Evolutionary conservation across 2,797 vertebrate genomes (phyloP).

Genomic region (Acanthopagrus latus): DNA sequence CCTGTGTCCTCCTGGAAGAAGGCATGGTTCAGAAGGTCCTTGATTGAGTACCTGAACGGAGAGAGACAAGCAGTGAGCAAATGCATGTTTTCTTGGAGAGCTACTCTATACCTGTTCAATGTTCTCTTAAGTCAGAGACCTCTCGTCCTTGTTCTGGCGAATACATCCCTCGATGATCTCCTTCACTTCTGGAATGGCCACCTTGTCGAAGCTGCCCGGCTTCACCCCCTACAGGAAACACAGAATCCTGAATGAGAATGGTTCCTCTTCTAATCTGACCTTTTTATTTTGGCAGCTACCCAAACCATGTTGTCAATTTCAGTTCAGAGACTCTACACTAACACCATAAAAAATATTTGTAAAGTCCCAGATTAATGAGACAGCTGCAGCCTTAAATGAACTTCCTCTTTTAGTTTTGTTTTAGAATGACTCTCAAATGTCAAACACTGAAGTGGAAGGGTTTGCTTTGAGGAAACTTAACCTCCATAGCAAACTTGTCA

Average conservation of each 20-base stretch:
- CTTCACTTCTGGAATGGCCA: constrained; percentile 99
- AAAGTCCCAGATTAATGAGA: background rate
- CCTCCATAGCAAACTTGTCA: background rate
- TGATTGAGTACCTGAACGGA: constrained; percentile 93
- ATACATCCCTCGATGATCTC: constrained; percentile 99
- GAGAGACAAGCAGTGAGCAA: constrained; percentile 26
- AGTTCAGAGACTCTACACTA: background rate
- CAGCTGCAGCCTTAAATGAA: background rate
- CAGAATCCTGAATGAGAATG: constrained; percentile 76
- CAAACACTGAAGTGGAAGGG: background rate
- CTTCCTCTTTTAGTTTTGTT: constrained; percentile 13
- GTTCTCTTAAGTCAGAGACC: constrained; percentile 80
- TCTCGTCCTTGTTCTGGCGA: constrained; percentile 97
- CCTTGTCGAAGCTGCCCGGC: constrained; percentile 99
- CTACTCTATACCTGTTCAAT: background rate
- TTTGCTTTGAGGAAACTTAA: background rate
- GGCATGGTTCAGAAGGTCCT: constrained; percentile 98
- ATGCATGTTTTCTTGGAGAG: background rate
- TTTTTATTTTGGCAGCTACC: constrained; percentile 31
- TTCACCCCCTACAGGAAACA: constrained; percentile 94
- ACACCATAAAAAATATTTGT: background rate
- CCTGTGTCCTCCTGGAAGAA: constrained; percentile 99
- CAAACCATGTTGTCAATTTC: background rate
- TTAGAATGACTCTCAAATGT: background rate
- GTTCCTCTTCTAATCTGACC: background rate